A percentile compares a stretch with the other conserved stretches of the same genome.
Evolutionary conservation across 2,797 vertebrate genomes (phyloP).

Genomic region (Hydrocynus forskahlii): DNA sequence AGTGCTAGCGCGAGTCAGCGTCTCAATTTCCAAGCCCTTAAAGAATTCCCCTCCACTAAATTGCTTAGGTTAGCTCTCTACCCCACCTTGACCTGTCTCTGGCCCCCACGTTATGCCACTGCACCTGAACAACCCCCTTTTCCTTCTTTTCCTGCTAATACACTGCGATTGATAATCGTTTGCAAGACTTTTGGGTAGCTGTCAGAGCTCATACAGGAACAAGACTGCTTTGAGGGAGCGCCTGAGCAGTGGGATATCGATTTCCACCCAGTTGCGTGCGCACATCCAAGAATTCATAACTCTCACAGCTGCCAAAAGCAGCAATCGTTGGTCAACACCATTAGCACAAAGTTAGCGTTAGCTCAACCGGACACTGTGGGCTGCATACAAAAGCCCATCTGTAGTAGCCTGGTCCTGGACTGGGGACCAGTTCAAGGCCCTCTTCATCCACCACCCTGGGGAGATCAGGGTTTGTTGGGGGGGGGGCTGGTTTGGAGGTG

Average conservation of each 20-base stretch:
- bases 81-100: conserved; percentile 37
- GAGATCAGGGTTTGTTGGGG: conserved; percentile 49
- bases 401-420: conserved; percentile 58
- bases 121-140: conserved; percentile 24
- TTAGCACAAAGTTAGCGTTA: conserved; percentile 58
- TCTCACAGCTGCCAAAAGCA: conserved; percentile 50
- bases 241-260: conserved; percentile 44
- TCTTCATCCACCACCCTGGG: conserved; percentile 70
- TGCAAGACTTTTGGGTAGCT: conserved; percentile 48
- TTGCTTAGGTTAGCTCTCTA: conserved; percentile 32
- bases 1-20: conserved; percentile 38
- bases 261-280: conserved; percentile 37
- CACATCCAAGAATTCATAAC: conserved; percentile 33
- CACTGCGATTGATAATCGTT: conserved; percentile 42
- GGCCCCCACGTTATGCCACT: conserved; percentile 12
- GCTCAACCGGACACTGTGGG: conserved; percentile 63
- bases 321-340: conserved; percentile 50
- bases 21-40: conserved; percentile 37
- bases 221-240: conserved; percentile 37
- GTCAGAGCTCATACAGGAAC: conserved; percentile 51
- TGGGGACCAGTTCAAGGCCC: conserved; percentile 55
- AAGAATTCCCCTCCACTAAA: conserved; percentile 32
- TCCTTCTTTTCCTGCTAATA: conserved; percentile 33
- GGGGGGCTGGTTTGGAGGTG: neutral
- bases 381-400: conserved; percentile 65